phyloP scores from a whole-genome alignment of 2,888 invertebrate species.

The Oxytorus armatus region DNA sequence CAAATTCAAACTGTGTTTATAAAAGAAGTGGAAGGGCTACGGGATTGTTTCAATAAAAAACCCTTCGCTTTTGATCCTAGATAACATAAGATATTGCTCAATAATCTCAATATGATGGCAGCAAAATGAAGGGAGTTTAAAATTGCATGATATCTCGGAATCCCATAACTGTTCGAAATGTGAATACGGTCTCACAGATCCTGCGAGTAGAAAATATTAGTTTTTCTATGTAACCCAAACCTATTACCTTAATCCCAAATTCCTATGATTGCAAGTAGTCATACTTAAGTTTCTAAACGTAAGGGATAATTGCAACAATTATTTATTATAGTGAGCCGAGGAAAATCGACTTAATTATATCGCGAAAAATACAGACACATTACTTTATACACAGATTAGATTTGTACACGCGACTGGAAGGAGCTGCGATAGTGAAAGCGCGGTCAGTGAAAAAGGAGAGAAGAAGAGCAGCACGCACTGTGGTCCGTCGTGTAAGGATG shows the following conservation, averaged over 20 bases:
- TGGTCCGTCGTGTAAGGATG: conserved; percentile 75
- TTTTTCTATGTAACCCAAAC: background rate
- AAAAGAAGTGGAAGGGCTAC: no score
- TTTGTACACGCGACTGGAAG: conserved; percentile 40
- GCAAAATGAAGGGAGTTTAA: no score
- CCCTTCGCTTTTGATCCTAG: no score
- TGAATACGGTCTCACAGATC: background rate
- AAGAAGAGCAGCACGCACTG: conserved; percentile 64
- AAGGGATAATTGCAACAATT: background rate
- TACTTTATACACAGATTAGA: conserved; percentile 37
- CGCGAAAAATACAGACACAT: conserved; percentile 18
- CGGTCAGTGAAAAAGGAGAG: conserved; percentile 30
- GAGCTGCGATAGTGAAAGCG: conserved; percentile 3
- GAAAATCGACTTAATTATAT: conserved; percentile 14
- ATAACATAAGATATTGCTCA: no score
- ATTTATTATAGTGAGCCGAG: conserved; percentile 1
- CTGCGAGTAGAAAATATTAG: background rate
- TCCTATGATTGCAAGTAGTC: no score
- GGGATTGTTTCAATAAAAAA: no score
- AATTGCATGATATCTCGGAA: no score
- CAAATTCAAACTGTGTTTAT: no score
- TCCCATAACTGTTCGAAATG: no score
- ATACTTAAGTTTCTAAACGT: background rate
- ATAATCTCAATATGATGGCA: no score
- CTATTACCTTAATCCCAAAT: no score